A percentile compares a stretch with the other conserved stretches of the same genome.
phyloP scores from a whole-genome alignment of 1,140 invertebrate genomes.

The Drosophila pandora region DNA sequence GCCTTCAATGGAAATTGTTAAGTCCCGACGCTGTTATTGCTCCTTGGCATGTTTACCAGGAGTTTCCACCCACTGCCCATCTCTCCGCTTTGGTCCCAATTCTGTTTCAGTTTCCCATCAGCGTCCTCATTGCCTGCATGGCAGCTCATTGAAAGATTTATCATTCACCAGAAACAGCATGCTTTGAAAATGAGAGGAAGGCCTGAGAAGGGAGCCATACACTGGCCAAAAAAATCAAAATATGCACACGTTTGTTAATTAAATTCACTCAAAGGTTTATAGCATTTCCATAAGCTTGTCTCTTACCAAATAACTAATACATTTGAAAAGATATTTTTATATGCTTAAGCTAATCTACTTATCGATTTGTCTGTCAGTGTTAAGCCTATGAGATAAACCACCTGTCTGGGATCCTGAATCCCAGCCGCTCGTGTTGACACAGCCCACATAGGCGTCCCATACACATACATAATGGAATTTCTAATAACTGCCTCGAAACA shows the following conservation, averaged over 20 bases:
- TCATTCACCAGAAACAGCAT: slow-evolving; percentile 53
- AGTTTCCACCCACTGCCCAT: neutral
- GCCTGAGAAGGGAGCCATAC: slow-evolving; percentile 1
- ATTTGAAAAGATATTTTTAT: too few species aligned
- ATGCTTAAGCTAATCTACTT: neutral
- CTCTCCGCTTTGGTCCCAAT: neutral
- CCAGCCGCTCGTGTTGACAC: slow-evolving; percentile 60
- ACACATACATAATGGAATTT: slow-evolving; percentile 77
- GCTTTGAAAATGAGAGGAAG: slow-evolving; percentile 9
- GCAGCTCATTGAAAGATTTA: slow-evolving; percentile 70
- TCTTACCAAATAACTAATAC: neutral
- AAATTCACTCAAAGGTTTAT: neutral
- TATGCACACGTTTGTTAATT: too few species aligned
- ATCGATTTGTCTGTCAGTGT: slow-evolving; percentile 12
- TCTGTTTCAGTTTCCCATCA: slow-evolving; percentile 29
- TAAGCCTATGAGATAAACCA: slow-evolving; percentile 17
- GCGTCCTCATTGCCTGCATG: slow-evolving; percentile 22
- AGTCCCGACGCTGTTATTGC: slow-evolving; percentile 28
- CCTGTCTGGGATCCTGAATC: slow-evolving; percentile 31
- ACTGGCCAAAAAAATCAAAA: slow-evolving; percentile 10
- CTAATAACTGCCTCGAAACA: slow-evolving; percentile 60
- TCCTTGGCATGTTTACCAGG: slow-evolving; percentile 48
- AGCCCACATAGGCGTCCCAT: slow-evolving; percentile 52
- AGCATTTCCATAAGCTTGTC: neutral
- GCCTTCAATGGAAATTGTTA: slow-evolving; percentile 64